phyloP scores from a whole-genome alignment of 1,140 invertebrate species.

The Caerostris darwini region DNA sequence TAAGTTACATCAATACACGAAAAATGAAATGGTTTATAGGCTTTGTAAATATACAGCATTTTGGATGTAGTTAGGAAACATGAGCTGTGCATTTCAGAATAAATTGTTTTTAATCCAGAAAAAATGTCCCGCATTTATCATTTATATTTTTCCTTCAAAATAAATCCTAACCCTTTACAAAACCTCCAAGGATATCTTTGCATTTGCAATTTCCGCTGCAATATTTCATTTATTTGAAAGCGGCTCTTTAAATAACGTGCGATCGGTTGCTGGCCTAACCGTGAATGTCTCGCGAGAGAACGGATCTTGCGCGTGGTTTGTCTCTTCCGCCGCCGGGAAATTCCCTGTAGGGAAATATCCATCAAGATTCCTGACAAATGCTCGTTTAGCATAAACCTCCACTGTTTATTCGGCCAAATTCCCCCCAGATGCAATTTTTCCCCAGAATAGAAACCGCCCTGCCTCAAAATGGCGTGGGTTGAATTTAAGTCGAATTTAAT shows the following conservation, averaged over 20 bases:
- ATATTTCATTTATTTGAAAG: conserved; percentile 21
- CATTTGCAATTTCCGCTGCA: neutral
- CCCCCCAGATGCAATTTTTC: neutral
- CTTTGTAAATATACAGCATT: too few species aligned
- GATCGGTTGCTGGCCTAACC: neutral
- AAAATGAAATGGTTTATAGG: too few species aligned
- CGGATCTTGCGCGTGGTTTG: conserved; percentile 17
- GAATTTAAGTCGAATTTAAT: neutral
- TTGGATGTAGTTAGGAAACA: too few species aligned
- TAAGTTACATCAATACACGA: too few species aligned
- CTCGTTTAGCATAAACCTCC: conserved; percentile 14
- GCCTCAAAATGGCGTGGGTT: neutral
- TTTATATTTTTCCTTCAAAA: neutral
- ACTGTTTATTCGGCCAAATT: conserved; percentile 3
- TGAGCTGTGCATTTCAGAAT: too few species aligned
- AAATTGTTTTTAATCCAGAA: too few species aligned
- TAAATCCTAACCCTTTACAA: neutral
- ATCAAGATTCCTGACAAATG: conserved; percentile 10
- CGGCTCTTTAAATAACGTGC: neutral
- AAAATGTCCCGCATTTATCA: too few species aligned
- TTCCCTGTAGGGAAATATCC: conserved; percentile 33
- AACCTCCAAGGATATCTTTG: neutral
- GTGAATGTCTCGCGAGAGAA: neutral
- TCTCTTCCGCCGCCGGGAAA: neutral
- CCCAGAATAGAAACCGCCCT: neutral